A percentile compares a stretch with the other conserved stretches of the same genome.
phyloP scores from a whole-genome alignment of 2,888 invertebrate genomes.

The Netelia inedita region DNA sequence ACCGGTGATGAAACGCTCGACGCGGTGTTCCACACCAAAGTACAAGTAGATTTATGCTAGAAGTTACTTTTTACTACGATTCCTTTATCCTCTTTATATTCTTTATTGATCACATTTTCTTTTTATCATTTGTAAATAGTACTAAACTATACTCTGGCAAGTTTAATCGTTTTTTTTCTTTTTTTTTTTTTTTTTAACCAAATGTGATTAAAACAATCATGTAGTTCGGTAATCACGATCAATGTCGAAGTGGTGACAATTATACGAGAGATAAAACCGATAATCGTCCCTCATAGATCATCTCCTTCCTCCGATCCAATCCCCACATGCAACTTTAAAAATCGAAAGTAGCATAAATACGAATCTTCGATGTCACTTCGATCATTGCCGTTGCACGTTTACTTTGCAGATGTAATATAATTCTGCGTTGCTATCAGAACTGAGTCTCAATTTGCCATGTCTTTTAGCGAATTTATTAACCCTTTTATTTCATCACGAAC shows the following conservation, averaged over 20 bases:
- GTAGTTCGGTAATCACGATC: conserved; percentile 32
- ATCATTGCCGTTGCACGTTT: conserved; percentile 22
- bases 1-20: conserved; percentile 65
- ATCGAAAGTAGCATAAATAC: conserved; percentile 56
- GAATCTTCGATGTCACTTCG: conserved; percentile 60
- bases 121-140: conserved; percentile 74
- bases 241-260: conserved; percentile 43
- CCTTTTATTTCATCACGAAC: conserved; percentile 2
- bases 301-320: not conserved
- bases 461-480: not conserved
- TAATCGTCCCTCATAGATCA: not conserved
- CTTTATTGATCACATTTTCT: conserved; percentile 72
- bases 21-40: conserved; percentile 71
- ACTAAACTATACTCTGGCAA: conserved; percentile 67
- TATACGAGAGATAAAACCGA: conserved; percentile 17
- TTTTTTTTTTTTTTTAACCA: conserved; percentile 50
- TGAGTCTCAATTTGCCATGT: conserved; percentile 35
- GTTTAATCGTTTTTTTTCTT: conserved; percentile 41
- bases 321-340: conserved; percentile 38
- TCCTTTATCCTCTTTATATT: conserved; percentile 66
- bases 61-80: conserved; percentile 71
- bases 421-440: conserved; percentile 11
- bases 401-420: conserved; percentile 1
- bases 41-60: conserved; percentile 76
- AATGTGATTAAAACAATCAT: conserved; percentile 54